Evolutionary conservation across 92 coral and sea anemone species (phyloP), one percentile per base, ranked within the genome.

Genomic region (Porites rus): DNA sequence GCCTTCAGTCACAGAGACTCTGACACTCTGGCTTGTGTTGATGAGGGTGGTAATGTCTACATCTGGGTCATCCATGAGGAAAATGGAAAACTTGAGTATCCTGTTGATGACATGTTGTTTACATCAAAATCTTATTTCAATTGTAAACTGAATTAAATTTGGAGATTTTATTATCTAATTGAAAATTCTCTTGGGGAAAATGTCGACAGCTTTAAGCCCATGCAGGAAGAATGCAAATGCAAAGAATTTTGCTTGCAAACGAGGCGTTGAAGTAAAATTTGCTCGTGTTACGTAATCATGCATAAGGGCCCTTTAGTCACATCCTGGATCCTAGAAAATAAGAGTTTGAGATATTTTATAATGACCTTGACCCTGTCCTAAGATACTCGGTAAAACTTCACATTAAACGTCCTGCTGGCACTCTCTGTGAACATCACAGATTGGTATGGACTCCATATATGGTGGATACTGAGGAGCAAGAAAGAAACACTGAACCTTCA

Each of bases 21-120:
- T 58, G 87, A 90, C 78, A 92, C 85, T 1, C 88, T 97, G 70
- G 99, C 99, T 0, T 95, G 99, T 79, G 94, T 93, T 54, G 99
- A 97, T 72, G 95, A 96, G 70, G 98, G 98, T 59, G 99, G 99
- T 8, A 94, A 96, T 86, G 90, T 97, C 67, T 97, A 89, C 77
- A 91, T 97, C 74, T 97, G 99, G 99, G 93, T 65, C 54, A 92
- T 97, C 61, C 66, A 72, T 54, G 99, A 97, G 74, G 91, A 95
- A 56, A 95, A 92, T 54, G 82, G 88, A 22, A 92, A 90, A 79
- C 94, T 97, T 18, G 89, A 88, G 99, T 97, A 90, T 95, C 96
- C 98, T 95, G 87, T 70, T 18, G 6, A 38, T 7, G 2, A 56
- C 50, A 59, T 56, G 31, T 19, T 10, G 6, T 38, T 38, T 8